Evolutionary conservation across 1,140 invertebrate genomes (phyloP), one percentile per base, ranked within the genome.

Genomic region (Ostrea denselamellosa): DNA sequence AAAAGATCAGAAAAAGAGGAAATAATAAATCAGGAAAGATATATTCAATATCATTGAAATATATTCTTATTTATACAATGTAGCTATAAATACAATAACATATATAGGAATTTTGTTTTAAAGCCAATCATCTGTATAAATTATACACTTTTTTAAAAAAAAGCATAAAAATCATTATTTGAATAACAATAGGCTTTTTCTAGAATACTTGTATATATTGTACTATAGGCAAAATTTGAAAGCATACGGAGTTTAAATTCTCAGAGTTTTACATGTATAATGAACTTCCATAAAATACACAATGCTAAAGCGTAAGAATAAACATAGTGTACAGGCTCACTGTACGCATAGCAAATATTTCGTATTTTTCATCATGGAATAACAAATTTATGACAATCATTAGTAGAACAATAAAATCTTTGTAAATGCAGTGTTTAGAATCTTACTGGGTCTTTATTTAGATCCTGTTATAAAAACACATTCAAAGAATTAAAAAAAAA

Each of bases 391-490:
- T 62, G n/a, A 62, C 7, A 19, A 7, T 3, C 17, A 62, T 62
- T 62, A 62, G 56, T 62, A 62, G 8, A 62, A 62, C 17, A 19
- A 25, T 28, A 77, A 77, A 8, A 77, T 28, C 28, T 71, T 14
- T 9, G 28, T 77, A 77, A 77, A 77, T 77, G 28, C 68, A 77
- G 68, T 77, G 68, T 22, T 25, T 12, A 34, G 68, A 77, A 12
- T 77, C 68, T 77, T 77, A 77, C 68, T 44, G 9, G 12, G 7
- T 77, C 68, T 2, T 77, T 77, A 14, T 9, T 77, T 77, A 77
- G 8, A 28, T 77, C 68, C 68, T 77, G 68, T 77, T 4, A 62
- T 17, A 62, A n/a, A 62, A 62, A 62, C 17, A n/a, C 58, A 17
- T 17, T 62, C 56, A 77, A 34, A 77, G 4, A 71, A 71, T 22